Conservation (phyloP, 2,113 vertebrate genomes). For the Dolichotis patagonum region DNA sequence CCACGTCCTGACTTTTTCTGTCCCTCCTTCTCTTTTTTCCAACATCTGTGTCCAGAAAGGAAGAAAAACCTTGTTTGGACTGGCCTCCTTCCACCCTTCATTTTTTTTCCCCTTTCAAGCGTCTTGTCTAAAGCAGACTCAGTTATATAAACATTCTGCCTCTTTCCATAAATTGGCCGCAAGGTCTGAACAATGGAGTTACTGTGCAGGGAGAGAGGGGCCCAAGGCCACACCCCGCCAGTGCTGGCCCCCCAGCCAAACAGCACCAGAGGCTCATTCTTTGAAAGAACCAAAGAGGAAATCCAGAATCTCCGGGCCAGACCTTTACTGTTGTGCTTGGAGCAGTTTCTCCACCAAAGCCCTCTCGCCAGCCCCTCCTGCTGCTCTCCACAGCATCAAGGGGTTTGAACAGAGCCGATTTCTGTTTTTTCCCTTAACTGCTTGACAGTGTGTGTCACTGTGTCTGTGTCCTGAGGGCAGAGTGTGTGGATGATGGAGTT, state of each 20-base stretch:
- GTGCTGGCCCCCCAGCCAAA: conserved; percentile 87
- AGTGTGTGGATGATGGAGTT: not conserved
- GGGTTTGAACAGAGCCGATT: conserved; percentile 53
- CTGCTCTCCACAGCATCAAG: conserved; percentile 6
- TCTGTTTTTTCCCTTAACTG: conserved; percentile 48
- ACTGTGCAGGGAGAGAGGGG: conserved; percentile 89
- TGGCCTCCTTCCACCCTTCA: conserved; percentile 86
- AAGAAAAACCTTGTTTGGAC: conserved; percentile 91
- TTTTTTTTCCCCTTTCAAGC: conserved; percentile 78
- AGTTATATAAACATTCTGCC: conserved; percentile 92
- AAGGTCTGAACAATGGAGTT: conserved; percentile 90
- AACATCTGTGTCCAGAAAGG: conserved; percentile 92
- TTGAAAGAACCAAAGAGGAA: conserved; percentile 91
- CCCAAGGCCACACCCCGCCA: conserved; percentile 89
- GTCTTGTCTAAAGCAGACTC: conserved; percentile 89
- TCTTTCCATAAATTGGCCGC: conserved; percentile 90
- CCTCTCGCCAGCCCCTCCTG: conserved; percentile 29
- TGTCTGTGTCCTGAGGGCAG: conserved; percentile 38
- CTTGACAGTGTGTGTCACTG: conserved; percentile 55
- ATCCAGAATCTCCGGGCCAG: conserved; percentile 89
- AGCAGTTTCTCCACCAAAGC: conserved; percentile 81
- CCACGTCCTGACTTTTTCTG: conserved; percentile 48
- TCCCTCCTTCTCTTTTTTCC: conserved; percentile 77
- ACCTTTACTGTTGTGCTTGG: conserved; percentile 89
- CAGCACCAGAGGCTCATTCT: conserved; percentile 89